Base-by-base conservation (phyloP, 2,888 invertebrate species). In the Torymus aiolomorphi region DNA sequence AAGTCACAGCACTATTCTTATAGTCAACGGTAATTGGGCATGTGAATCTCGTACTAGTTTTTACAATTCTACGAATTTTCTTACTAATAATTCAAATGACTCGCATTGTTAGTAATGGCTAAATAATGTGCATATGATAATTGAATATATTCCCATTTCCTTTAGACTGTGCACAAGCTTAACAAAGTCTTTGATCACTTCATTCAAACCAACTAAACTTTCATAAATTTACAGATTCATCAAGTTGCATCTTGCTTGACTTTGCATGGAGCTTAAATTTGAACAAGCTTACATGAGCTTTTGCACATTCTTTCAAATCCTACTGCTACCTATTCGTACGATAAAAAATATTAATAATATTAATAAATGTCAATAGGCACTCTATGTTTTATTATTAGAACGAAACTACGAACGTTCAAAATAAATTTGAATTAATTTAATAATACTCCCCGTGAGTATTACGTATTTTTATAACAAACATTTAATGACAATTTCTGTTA, bases 1-100 rank as follows among this genome's bases (percentile, higher is more conserved):
- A 84, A 94, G 93, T 90, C 93, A 94, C 87, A 93, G 94, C 62
- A 93, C 95, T 84, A 91, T 92, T 85, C 91, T 96, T 87, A 92
- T 93, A 91, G 94, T 96, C 86, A 77, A 77, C 18, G 77, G 77
- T 77, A 77, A 77, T 42, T 66, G 12, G 31, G 49, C 61, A 61
- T 59, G 66, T 0, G 10, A 59, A 51, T 75, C n/a, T 63, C 14
- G 42, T 18, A 62, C 24, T 51, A 42, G 42, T 13, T 24, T 49
- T 24, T 24, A 14, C 10, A 18, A 49, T 49, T 52, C 16, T 42
- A 49, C 2, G 20, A 51, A 42, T 13, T 24, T 14, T 49, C n/a
- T 57, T 59, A 16, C 14, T 31, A 31, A 31, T 13, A 31, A 31
- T 72, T 31, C 11, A 18, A 52, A 49, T 63, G 54, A 54, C 73